Evolutionary conservation across 30 jellyfish, hydroid and myxozoan genomes (phyloP).

Genomic region (Aurelia aurita): DNA sequence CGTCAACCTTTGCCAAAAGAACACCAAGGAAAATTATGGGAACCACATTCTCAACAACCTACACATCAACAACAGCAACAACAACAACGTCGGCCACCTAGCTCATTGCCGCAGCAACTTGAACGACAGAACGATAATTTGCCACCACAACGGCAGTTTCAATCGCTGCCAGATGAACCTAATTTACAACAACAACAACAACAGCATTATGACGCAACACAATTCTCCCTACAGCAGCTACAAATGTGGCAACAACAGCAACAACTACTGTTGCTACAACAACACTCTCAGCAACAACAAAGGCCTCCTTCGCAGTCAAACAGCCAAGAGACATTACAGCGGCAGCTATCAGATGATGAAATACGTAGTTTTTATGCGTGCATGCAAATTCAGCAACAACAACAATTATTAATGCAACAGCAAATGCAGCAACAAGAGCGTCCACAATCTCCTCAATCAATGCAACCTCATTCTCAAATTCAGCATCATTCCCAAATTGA

Average conservation of each 20-base stretch:
- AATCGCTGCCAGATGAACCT: background rate
- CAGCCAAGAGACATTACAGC: conserved; percentile 8
- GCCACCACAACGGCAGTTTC: background rate
- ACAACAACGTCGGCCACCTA: background rate
- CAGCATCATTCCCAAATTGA: conserved; percentile 1
- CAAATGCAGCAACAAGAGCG: conserved; percentile 15
- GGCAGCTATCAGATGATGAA: background rate
- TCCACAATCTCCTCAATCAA: background rate
- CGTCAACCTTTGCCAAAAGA: no score
- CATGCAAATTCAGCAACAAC: conserved; percentile 6
- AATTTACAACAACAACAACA: conserved; percentile 9
- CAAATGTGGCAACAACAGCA: background rate
- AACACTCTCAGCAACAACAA: conserved; percentile 14
- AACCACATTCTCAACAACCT: background rate
- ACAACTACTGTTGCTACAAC: conserved; percentile 12
- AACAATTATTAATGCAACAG: conserved; percentile 13
- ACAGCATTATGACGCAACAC: background rate
- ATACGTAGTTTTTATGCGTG: background rate
- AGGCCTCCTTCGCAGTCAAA: background rate
- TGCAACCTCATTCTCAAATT: background rate
- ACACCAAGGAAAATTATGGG: no score
- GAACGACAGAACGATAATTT: background rate
- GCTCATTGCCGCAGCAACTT: background rate
- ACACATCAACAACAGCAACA: background rate
- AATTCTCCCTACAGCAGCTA: background rate